phyloP scores from a whole-genome alignment of 2,888 invertebrate species.

The Lepidocyrtoides sp. region DNA sequence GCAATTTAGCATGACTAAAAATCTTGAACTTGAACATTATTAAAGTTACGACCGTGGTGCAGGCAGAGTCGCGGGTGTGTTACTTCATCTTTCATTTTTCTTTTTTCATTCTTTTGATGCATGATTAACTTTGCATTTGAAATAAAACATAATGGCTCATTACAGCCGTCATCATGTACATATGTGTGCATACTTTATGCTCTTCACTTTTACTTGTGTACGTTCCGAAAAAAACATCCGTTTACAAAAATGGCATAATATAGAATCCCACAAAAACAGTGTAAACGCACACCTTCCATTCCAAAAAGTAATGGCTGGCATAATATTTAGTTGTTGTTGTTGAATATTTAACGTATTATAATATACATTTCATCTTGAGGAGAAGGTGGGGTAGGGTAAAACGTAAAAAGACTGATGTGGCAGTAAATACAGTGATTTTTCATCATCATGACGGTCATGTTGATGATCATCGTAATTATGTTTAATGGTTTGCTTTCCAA shows the following conservation, averaged over 20 bases:
- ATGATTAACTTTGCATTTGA: constrained; percentile 31
- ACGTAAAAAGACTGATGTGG: constrained; percentile 44
- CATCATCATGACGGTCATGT: constrained; percentile 35
- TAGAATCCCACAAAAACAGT: constrained; percentile 7
- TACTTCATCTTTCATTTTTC: background rate
- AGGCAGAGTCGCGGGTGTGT: constrained; percentile 53
- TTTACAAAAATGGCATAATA: constrained; percentile 9
- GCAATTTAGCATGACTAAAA: constrained; percentile 52
- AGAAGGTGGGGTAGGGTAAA: constrained; percentile 29
- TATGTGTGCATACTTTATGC: background rate
- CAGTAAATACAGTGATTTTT: constrained; percentile 56
- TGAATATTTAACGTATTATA: too few species aligned
- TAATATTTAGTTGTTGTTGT: too few species aligned
- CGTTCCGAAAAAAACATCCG: background rate
- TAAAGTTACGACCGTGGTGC: background rate
- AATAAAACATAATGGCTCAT: constrained; percentile 68
- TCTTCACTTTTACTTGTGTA: background rate
- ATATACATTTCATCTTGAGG: too few species aligned
- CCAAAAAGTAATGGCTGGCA: too few species aligned
- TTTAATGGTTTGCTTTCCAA: constrained; percentile 42
- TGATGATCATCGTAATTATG: constrained; percentile 62
- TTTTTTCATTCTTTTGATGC: background rate
- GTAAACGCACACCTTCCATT: background rate
- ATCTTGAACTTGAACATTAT: constrained; percentile 23
- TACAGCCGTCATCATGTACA: constrained; percentile 59